phyloP scores from a whole-genome alignment of 2,888 invertebrate species.

The Leucophora obtusa region DNA sequence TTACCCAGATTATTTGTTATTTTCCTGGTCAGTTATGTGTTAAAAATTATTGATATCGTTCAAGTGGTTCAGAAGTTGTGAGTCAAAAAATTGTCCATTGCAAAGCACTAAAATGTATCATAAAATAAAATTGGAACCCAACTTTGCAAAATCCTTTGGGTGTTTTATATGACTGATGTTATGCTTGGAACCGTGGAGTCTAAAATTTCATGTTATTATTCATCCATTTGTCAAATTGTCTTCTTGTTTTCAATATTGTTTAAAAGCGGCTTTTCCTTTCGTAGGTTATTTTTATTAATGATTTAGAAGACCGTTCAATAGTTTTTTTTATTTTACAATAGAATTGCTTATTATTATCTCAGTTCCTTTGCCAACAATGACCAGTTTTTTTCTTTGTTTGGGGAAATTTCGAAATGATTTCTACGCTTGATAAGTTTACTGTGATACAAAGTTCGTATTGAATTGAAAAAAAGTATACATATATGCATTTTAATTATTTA shows the following conservation, averaged over 20 bases:
- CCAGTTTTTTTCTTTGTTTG: not conserved
- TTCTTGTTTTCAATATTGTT: not conserved
- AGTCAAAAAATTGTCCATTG: no score
- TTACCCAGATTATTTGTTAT: no score
- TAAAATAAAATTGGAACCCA: no score
- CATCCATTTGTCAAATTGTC: no score
- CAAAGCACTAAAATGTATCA: no score
- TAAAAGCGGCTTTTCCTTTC: not conserved
- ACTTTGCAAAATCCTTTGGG: no score
- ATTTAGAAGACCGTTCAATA: constrained; percentile 16
- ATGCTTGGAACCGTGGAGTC: no score
- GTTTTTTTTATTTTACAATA: constrained; percentile 4
- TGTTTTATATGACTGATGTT: no score
- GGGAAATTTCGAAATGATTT: not conserved
- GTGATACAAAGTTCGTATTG: not conserved
- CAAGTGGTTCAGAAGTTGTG: no score
- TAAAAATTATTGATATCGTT: no score
- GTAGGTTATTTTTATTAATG: constrained; percentile 1
- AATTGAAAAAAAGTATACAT: not conserved
- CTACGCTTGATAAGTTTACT: not conserved
- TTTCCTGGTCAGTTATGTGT: no score
- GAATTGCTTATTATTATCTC: not conserved
- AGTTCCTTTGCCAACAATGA: not conserved
- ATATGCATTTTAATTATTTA: constrained; percentile 2
- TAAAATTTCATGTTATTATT: no score